phyloP scores from a whole-genome alignment of 1,140 invertebrate genomes.

The Drosophila repletoides region DNA sequence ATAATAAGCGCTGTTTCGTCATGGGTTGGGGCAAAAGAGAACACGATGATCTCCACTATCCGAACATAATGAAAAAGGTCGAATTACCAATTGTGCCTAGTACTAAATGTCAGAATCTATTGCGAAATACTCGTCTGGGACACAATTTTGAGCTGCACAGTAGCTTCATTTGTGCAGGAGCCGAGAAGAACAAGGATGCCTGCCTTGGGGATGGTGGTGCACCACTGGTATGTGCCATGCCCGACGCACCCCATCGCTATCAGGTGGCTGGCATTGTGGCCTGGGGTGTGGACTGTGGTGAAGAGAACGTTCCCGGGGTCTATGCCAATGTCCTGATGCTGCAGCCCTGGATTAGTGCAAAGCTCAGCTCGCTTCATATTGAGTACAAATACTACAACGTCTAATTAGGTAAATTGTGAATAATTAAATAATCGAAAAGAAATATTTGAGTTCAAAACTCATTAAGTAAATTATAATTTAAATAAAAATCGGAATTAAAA shows the following conservation, averaged over 20 bases:
- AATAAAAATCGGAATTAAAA: too few relatives aligned
- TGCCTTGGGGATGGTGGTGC: conserved; percentile 89
- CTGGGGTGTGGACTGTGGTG: conserved; percentile 86
- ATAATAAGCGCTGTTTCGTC: conserved; percentile 5
- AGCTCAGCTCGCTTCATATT: background rate
- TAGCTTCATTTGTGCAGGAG: conserved; percentile 84
- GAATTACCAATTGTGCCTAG: conserved; percentile 83
- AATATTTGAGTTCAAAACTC: too few relatives aligned
- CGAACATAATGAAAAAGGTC: conserved; percentile 85
- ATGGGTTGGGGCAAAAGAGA: conserved; percentile 40
- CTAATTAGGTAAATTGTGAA: background rate
- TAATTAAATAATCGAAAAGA: background rate
- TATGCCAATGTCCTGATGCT: conserved; percentile 87
- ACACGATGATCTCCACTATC: background rate
- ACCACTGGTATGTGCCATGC: conserved; percentile 86
- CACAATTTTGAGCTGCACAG: conserved; percentile 81
- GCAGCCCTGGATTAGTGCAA: conserved; percentile 20
- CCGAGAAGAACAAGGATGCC: conserved; percentile 87
- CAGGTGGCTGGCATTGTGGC: conserved; percentile 86
- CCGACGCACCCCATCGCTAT: conserved; percentile 82
- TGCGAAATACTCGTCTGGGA: conserved; percentile 82
- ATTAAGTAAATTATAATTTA: too few relatives aligned
- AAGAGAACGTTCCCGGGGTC: conserved; percentile 87
- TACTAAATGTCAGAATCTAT: conserved; percentile 78
- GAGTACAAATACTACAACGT: background rate